Evolutionary conservation across 2,797 vertebrate genomes (phyloP).

Genomic region (Ptychadena robeensis): DNA sequence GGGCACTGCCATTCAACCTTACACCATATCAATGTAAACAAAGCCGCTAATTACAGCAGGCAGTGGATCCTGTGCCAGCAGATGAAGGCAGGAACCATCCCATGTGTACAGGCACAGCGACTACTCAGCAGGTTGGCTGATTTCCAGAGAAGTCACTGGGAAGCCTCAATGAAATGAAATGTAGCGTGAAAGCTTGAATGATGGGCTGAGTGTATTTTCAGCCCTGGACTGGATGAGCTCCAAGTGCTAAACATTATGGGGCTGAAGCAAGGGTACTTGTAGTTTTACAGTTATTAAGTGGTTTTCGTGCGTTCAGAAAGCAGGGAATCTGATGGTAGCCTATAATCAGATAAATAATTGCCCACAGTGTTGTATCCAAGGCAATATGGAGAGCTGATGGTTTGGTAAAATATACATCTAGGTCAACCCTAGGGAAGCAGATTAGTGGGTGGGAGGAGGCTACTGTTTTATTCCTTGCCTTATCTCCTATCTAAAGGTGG

Average conservation of each 20-base stretch:
- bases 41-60: slow-evolving; percentile 13
- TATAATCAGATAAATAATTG: not conserved
- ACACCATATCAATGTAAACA: slow-evolving; percentile 8
- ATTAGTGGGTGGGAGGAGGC: not conserved
- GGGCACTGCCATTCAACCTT: not conserved
- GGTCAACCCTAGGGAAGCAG: not conserved
- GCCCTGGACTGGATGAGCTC: not conserved
- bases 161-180: slow-evolving; percentile 37
- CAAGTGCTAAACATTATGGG: not conserved
- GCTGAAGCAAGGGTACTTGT: not conserved
- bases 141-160: slow-evolving; percentile 32
- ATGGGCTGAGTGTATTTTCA: not conserved
- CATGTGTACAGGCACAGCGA: slow-evolving; percentile 6
- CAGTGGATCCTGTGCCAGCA: slow-evolving; percentile 1
- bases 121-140: slow-evolving; percentile 19
- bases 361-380: too few species aligned
- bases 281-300: not conserved
- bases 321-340: not conserved
- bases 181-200: slow-evolving; percentile 33
- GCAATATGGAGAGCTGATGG: not conserved
- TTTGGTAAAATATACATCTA: not conserved
- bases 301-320: not conserved
- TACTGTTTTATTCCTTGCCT: not conserved
- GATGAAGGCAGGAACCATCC: slow-evolving; percentile 13
- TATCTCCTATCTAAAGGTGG: too few species aligned